phyloP scores from a whole-genome alignment of 1,140 invertebrate genomes.

The Bathynomus jamesi region DNA sequence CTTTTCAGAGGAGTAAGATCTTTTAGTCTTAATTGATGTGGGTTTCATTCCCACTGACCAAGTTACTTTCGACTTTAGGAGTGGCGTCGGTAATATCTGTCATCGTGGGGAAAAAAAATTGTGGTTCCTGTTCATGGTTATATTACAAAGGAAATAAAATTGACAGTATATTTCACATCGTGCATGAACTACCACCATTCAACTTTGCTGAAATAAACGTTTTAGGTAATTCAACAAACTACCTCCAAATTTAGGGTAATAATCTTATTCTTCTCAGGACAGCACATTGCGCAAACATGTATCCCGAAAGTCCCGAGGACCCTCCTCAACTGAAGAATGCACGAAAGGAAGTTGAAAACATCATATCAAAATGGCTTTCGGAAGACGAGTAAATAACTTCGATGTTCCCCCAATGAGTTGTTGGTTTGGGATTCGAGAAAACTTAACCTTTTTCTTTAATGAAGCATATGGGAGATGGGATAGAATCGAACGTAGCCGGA shows the following conservation, averaged over 20 bases:
- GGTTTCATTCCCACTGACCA: no score
- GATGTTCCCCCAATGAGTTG: no score
- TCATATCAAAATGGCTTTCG: conserved; percentile 21
- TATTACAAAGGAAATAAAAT: not conserved
- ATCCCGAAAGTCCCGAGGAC: conserved; percentile 48
- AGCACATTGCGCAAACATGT: conserved; percentile 67
- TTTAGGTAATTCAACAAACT: not conserved
- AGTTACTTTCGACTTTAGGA: no score
- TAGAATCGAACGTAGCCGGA: no score
- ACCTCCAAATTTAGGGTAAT: not conserved
- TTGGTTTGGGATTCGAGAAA: no score
- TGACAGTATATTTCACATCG: not conserved
- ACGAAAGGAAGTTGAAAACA: conserved; percentile 40
- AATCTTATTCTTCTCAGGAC: conserved; percentile 49
- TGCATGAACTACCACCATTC: not conserved
- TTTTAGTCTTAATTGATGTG: no score
- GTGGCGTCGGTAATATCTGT: not conserved
- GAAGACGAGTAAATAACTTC: no score
- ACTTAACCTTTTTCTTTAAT: no score
- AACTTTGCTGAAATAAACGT: not conserved
- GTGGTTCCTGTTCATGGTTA: not conserved
- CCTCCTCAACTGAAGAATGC: conserved; percentile 52
- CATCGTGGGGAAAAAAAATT: not conserved
- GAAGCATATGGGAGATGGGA: no score
- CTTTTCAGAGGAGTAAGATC: no score